These are phyloP conservation scores for Parazoanthus swiftii DNA, from an alignment of 92 coral and sea anemone species.

Conservation along the genomic window DNA sequence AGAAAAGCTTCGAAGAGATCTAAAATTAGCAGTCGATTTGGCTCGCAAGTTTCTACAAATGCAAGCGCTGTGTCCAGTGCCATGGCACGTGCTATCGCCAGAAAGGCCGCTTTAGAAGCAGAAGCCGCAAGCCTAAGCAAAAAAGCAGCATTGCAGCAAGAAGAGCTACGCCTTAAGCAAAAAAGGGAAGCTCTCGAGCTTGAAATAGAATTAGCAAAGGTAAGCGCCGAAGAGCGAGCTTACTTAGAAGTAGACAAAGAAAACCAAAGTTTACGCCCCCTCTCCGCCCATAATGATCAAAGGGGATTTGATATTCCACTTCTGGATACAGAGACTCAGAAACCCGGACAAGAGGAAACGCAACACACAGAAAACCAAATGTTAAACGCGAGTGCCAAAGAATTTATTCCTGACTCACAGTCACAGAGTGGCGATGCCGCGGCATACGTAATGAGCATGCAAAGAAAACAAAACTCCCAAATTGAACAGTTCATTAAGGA, in stretches of 20 bases:
- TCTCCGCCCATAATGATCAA: too few species aligned
- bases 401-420: not conserved
- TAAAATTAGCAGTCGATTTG: conserved; percentile 1
- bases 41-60: not conserved
- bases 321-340: too few species aligned
- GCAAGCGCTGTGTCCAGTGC: conserved; percentile 32
- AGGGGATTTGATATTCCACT: too few species aligned
- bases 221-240: conserved; percentile 11
- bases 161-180: conserved; percentile 22
- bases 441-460: too few species aligned
- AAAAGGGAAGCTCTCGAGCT: not conserved
- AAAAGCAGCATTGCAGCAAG: too few species aligned
- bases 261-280: not conserved
- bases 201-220: conserved; percentile 20
- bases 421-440: conserved; percentile 1
- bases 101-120: conserved; percentile 30
- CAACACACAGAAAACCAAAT: too few species aligned
- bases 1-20: not conserved
- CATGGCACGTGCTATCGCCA: conserved; percentile 35
- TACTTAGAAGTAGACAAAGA: not conserved
- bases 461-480: too few species aligned
- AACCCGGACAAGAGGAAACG: too few species aligned
- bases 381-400: not conserved
- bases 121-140: too few species aligned
- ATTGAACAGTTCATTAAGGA: not conserved